Conservation (phyloP, 2,113 vertebrate genomes). For the Toxotes jaculatrix region DNA sequence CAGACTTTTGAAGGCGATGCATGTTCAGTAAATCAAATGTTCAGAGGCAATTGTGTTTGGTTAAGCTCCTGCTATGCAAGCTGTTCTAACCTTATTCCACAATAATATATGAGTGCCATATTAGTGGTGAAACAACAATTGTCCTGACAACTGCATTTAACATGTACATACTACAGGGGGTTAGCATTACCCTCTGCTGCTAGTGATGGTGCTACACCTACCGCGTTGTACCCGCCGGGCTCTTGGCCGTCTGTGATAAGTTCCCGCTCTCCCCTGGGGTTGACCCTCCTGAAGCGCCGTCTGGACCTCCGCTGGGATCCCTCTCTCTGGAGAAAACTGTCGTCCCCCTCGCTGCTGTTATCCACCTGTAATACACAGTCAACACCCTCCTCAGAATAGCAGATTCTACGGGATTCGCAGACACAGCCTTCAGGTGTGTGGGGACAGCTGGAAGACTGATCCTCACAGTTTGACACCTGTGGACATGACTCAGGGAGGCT, state of each 20-base stretch:
- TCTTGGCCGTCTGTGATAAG: conserved; percentile 92
- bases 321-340: conserved; percentile 88
- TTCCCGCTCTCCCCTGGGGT: conserved; percentile 90
- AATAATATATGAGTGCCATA: not conserved
- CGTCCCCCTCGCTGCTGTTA: conserved; percentile 91
- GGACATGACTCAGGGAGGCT: conserved; percentile 57
- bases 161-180: not conserved
- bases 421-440: not conserved
- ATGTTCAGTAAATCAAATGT: not conserved
- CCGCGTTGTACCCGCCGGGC: conserved; percentile 83
- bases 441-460: conserved; percentile 3
- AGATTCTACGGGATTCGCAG: not conserved
- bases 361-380: conserved; percentile 93
- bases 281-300: conserved; percentile 90
- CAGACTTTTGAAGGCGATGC: not conserved
- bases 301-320: conserved; percentile 88
- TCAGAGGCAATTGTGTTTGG: not conserved
- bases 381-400: conserved; percentile 66
- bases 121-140: not conserved
- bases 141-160: not conserved
- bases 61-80: not conserved
- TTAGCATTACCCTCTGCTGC: not conserved
- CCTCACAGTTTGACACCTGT: not conserved
- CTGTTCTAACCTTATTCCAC: not conserved
- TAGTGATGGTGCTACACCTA: conserved; percentile 61